These are phyloP conservation scores for Mesaphorura yosii DNA, from an alignment of 1,140 invertebrate genomes.

Conservation along the genomic window DNA sequence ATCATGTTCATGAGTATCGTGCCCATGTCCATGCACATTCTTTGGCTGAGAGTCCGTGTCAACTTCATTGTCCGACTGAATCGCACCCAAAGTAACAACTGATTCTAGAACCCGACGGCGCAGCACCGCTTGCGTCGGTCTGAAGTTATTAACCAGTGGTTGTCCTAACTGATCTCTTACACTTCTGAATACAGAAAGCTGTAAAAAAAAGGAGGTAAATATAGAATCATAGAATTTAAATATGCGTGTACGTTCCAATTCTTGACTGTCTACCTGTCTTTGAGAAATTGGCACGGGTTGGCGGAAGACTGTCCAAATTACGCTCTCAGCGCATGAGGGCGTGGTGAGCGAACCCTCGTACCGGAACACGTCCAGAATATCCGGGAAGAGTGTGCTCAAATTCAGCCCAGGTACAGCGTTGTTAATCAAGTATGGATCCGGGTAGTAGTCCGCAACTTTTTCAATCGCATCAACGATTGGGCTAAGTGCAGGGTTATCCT, in stretches of 20 bases:
- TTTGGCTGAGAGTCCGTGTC: neutral
- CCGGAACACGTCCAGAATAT: slow-evolving; percentile 35
- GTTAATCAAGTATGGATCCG: slow-evolving; percentile 4
- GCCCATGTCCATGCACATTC: slow-evolving; percentile 10
- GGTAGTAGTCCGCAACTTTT: slow-evolving; percentile 16
- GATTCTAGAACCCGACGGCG: slow-evolving; percentile 24
- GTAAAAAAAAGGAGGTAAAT: slow-evolving; percentile 16
- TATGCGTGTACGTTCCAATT: neutral
- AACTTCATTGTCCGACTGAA: slow-evolving; percentile 13
- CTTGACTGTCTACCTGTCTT: slow-evolving; percentile 32
- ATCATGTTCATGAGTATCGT: slow-evolving; percentile 2
- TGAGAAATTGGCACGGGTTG: slow-evolving; percentile 35
- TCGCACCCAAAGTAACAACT: neutral
- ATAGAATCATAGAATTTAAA: neutral
- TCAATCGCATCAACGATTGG: slow-evolving; percentile 32
- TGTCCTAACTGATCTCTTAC: slow-evolving; percentile 29
- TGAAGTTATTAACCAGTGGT: slow-evolving; percentile 34
- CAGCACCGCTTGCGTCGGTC: slow-evolving; percentile 33
- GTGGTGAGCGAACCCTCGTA: slow-evolving; percentile 47
- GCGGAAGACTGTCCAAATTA: slow-evolving; percentile 44
- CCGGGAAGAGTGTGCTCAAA: slow-evolving; percentile 32
- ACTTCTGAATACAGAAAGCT: slow-evolving; percentile 32
- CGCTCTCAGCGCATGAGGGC: slow-evolving; percentile 40
- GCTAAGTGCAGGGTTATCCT: slow-evolving; percentile 34
- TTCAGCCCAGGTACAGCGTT: slow-evolving; percentile 22